phyloP scores from a whole-genome alignment of 2,888 invertebrate genomes.

The Tridacna crocea region DNA sequence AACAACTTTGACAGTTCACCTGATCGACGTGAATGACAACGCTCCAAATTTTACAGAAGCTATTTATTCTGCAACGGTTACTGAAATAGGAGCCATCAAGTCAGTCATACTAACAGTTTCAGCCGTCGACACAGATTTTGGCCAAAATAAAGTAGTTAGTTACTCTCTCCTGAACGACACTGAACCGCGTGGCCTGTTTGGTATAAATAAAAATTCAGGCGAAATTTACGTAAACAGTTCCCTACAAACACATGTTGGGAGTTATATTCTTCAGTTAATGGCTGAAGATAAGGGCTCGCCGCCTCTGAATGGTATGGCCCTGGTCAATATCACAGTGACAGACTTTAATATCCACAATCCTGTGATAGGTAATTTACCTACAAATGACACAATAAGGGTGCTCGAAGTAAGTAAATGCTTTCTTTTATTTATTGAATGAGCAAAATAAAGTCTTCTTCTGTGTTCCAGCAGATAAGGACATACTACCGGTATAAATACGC shows the following conservation, averaged over 20 bases:
- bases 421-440: no score
- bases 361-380: constrained; percentile 24
- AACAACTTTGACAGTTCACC: constrained; percentile 46
- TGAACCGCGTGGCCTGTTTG: constrained; percentile 26
- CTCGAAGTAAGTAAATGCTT: constrained; percentile 41
- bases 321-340: constrained; percentile 38
- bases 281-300: constrained; percentile 48
- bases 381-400: constrained; percentile 30
- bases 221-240: constrained; percentile 37
- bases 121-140: constrained; percentile 39
- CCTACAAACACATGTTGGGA: constrained; percentile 20
- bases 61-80: constrained; percentile 41
- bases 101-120: constrained; percentile 11
- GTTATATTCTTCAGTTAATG: constrained; percentile 26
- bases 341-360: constrained; percentile 53
- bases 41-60: constrained; percentile 89
- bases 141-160: neutral
- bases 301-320: constrained; percentile 5
- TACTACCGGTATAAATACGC: no score
- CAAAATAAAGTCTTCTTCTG: no score
- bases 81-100: constrained; percentile 18
- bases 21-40: constrained; percentile 95
- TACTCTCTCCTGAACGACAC: constrained; percentile 23
- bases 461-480: no score
- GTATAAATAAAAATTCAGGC: constrained; percentile 28